Percentiles rank a stretch among this genome's conserved stretches.
Evolutionary conservation across 2,113 vertebrate genomes (phyloP).

Genomic region (Anarrhichthys ocellatus): DNA sequence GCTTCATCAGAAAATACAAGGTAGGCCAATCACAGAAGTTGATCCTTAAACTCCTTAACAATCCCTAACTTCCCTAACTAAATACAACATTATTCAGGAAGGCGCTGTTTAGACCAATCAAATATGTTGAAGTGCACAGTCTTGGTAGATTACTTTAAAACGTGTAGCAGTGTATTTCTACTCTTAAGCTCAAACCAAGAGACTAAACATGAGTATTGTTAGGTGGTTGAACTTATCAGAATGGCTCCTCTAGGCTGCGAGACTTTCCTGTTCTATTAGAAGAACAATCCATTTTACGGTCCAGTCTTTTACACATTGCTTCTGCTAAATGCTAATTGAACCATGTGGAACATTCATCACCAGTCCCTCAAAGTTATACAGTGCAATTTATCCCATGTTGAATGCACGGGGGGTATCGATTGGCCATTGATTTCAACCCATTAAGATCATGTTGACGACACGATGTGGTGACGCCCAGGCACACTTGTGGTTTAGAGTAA

Average conservation of each 20-base stretch:
- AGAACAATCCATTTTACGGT: conserved; percentile 15
- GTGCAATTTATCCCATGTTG: conserved; percentile 33
- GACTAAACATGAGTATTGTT: background rate
- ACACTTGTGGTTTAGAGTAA: conserved; percentile 1
- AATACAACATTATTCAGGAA: background rate
- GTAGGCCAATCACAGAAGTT: background rate
- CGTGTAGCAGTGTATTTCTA: background rate
- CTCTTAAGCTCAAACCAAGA: background rate
- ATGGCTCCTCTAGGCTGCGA: background rate
- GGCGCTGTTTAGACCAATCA: background rate
- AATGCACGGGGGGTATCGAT: conserved; percentile 31
- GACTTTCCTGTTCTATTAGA: conserved; percentile 8
- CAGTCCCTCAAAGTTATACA: conserved; percentile 19
- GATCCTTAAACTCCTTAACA: background rate
- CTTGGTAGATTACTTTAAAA: background rate
- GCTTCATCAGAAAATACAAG: background rate
- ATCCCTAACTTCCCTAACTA: background rate
- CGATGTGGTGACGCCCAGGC: background rate
- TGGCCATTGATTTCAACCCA: conserved; percentile 33
- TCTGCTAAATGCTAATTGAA: conserved; percentile 32
- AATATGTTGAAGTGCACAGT: background rate
- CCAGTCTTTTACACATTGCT: background rate
- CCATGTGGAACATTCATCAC: conserved; percentile 39
- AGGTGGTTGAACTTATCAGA: background rate
- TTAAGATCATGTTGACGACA: conserved; percentile 27